phyloP scores from a whole-genome alignment of 2,113 vertebrate species.

The Tetrax tetrax region DNA sequence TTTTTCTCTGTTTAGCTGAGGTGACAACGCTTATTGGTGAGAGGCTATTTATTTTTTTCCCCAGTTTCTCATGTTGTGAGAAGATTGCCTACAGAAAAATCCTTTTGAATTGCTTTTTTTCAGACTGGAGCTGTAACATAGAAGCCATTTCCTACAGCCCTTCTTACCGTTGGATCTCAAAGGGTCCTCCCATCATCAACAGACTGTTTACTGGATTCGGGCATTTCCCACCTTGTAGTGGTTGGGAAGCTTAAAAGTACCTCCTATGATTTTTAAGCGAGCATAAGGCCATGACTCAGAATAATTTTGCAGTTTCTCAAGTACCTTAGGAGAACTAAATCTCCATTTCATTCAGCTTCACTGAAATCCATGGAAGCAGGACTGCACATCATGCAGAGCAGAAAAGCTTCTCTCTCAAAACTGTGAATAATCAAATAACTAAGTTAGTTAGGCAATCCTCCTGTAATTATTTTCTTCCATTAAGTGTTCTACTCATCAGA shows the following conservation, averaged over 20 bases:
- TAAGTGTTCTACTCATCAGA: conserved; percentile 50
- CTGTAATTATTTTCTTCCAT: conserved; percentile 58
- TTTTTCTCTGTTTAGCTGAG: not conserved
- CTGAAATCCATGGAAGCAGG: not conserved
- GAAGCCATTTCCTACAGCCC: not conserved
- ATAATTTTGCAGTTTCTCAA: not conserved
- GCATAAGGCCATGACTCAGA: not conserved
- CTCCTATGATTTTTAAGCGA: not conserved
- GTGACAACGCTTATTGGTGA: not conserved
- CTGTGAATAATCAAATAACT: conserved; percentile 20
- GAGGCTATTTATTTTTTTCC: not conserved
- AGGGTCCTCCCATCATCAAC: rapidly evolving
- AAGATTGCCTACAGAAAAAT: not conserved
- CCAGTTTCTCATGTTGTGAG: not conserved
- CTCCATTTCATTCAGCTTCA: rapidly evolving
- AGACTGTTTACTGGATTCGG: not conserved
- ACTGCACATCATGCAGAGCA: not conserved
- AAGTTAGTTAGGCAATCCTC: not conserved
- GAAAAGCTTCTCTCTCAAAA: not conserved
- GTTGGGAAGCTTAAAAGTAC: not conserved
- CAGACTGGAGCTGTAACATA: not conserved
- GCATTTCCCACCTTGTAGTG: not conserved
- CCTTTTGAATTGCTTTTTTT: not conserved
- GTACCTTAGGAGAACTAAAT: not conserved
- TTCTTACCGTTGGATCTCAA: not conserved